Evolutionary conservation across 2,888 invertebrate species (phyloP).

Genomic region (Aphidius colemani): DNA sequence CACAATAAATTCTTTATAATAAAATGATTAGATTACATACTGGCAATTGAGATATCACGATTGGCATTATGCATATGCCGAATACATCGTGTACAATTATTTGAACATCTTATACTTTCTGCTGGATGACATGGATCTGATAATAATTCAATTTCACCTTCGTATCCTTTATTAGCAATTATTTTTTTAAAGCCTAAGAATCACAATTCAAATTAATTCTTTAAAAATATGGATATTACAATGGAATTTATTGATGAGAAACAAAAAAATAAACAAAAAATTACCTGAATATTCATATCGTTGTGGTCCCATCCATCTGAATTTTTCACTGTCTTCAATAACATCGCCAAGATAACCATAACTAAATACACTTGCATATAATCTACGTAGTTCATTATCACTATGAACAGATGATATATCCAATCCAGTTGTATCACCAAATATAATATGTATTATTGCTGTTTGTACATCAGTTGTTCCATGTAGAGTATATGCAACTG

Average conservation of each 20-base stretch:
- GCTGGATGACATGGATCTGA: conserved; percentile 60
- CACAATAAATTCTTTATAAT: conserved; percentile 3
- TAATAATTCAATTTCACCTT: conserved; percentile 67
- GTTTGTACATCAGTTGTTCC: conserved; percentile 81
- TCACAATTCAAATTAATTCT: neutral
- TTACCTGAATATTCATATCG: conserved; percentile 79
- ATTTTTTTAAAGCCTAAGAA: conserved; percentile 67
- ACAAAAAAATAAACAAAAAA: neutral
- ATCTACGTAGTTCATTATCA: conserved; percentile 66
- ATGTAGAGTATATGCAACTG: conserved; percentile 77
- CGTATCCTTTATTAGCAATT: conserved; percentile 68
- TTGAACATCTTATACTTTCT: conserved; percentile 61
- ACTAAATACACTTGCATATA: conserved; percentile 78
- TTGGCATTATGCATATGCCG: conserved; percentile 47
- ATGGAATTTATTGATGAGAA: neutral
- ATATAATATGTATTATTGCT: conserved; percentile 79
- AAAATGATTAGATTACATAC: conserved; percentile 40
- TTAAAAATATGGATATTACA: neutral
- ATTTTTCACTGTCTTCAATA: conserved; percentile 76
- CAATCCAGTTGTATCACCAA: conserved; percentile 74
- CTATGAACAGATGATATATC: conserved; percentile 78
- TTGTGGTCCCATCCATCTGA: conserved; percentile 85
- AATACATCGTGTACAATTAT: conserved; percentile 61
- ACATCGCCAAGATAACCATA: conserved; percentile 88
- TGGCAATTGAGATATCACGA: conserved; percentile 50